Evolutionary conservation across 1,140 invertebrate genomes (phyloP).

Genomic region (Batillaria attramentaria): DNA sequence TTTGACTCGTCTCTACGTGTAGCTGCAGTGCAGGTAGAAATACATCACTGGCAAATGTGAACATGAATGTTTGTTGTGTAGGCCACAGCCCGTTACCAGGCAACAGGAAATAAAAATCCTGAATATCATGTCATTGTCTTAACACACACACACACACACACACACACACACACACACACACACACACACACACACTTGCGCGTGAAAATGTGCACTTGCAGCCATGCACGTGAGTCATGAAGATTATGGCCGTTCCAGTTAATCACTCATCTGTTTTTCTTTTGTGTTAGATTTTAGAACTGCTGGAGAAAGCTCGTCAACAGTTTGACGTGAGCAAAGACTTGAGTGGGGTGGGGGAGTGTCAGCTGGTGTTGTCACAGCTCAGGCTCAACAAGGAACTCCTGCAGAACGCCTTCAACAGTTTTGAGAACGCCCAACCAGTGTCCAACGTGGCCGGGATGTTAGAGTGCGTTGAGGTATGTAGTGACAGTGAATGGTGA

Average conservation of each 20-base stretch:
- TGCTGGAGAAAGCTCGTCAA: slow-evolving; percentile 6
- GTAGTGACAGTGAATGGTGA: not conserved
- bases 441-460: not conserved
- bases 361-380: not conserved
- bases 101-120: too few species aligned
- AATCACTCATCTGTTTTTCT: not conserved
- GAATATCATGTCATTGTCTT: too few species aligned
- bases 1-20: too few species aligned
- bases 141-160: too few species aligned
- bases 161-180: too few species aligned
- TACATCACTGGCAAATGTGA: too few species aligned
- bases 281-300: not conserved
- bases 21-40: too few species aligned
- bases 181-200: too few species aligned
- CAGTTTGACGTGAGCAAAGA: slow-evolving; percentile 16
- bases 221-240: not conserved
- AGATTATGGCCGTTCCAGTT: not conserved
- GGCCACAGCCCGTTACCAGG: too few species aligned
- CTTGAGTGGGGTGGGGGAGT: slow-evolving; percentile 18
- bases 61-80: too few species aligned
- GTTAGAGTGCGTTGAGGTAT: slow-evolving; percentile 3
- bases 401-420: not conserved
- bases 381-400: not conserved
- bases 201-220: not conserved
- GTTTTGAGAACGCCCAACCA: not conserved